A percentile compares a stretch with the other conserved stretches of the same genome.
Conservation (phyloP, 1,140 invertebrate species). For the Drosophila murphyi region DNA sequence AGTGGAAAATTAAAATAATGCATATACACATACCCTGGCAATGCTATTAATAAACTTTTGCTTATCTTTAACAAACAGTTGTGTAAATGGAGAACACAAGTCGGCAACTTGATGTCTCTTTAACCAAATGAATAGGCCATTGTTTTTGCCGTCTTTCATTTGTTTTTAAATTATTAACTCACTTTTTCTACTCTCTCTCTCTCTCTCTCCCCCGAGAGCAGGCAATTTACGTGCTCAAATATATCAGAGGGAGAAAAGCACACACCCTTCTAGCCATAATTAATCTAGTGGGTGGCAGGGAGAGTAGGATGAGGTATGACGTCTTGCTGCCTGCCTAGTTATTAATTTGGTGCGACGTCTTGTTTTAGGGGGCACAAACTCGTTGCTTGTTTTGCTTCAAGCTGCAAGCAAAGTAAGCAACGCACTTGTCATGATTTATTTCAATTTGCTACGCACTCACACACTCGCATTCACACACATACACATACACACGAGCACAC, state of each 20-base stretch:
- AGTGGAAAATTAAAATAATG: background rate
- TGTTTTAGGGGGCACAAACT: constrained; percentile 19
- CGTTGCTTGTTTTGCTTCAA: constrained; percentile 12
- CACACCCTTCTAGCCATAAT: constrained; percentile 37
- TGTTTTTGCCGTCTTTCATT: constrained; percentile 25
- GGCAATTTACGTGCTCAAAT: constrained; percentile 45
- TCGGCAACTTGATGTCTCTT: constrained; percentile 20
- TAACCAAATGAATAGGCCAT: constrained; percentile 34
- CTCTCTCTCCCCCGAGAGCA: constrained; percentile 1
- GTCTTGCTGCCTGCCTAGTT: constrained; percentile 48
- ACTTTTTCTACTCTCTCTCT: constrained; percentile 35
- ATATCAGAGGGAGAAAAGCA: constrained; percentile 13
- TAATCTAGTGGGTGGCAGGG: constrained; percentile 39
- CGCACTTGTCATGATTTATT: constrained; percentile 70
- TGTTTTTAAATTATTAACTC: constrained; percentile 62
- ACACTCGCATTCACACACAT: constrained; percentile 33
- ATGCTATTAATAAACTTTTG: constrained; percentile 24
- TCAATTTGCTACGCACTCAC: constrained; percentile 58
- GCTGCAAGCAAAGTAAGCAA: constrained; percentile 36
- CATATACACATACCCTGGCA: constrained; percentile 2
- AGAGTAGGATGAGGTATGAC: constrained; percentile 1
- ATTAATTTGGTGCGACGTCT: constrained; percentile 47
- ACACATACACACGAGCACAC: constrained; percentile 19
- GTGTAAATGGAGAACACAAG: background rate
- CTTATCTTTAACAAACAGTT: constrained; percentile 19